Evolutionary conservation across 2,797 vertebrate genomes (phyloP).

Genomic region (Cossypha dichroa): DNA sequence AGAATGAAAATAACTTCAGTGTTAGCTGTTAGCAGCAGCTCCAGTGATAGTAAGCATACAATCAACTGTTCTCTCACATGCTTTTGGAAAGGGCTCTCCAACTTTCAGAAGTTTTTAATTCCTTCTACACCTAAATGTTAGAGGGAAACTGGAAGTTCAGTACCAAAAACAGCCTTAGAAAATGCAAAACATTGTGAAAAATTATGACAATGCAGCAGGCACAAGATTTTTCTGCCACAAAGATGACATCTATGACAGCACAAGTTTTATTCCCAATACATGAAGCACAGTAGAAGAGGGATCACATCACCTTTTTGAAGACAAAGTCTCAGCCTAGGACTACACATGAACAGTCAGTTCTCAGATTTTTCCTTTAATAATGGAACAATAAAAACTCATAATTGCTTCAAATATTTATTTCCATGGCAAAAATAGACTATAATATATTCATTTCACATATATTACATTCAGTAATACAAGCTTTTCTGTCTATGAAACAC

Average conservation of each 20-base stretch:
- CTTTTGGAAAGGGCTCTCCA: not conserved
- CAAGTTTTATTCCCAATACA: not conserved
- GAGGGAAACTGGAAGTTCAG: not conserved
- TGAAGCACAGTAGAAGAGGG: not conserved
- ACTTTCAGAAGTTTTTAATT: not conserved
- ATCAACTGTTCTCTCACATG: not conserved
- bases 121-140: not conserved
- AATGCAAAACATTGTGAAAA: not conserved
- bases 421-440: constrained; percentile 83
- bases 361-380: not conserved
- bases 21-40: not conserved
- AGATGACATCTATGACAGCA: not conserved
- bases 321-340: not conserved
- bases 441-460: constrained; percentile 81
- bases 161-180: not conserved
- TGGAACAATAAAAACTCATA: not conserved
- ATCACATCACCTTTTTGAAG: not conserved
- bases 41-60: not conserved
- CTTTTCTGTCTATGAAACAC: constrained; percentile 80
- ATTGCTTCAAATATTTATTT: constrained; percentile 86
- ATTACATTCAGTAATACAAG: constrained; percentile 79
- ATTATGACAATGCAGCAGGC: not conserved
- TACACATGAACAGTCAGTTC: not conserved
- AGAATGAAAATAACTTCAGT: not conserved
- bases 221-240: not conserved